Evolutionary conservation across 2,888 invertebrate genomes (phyloP).

Genomic region (Agapetus fuscipes): DNA sequence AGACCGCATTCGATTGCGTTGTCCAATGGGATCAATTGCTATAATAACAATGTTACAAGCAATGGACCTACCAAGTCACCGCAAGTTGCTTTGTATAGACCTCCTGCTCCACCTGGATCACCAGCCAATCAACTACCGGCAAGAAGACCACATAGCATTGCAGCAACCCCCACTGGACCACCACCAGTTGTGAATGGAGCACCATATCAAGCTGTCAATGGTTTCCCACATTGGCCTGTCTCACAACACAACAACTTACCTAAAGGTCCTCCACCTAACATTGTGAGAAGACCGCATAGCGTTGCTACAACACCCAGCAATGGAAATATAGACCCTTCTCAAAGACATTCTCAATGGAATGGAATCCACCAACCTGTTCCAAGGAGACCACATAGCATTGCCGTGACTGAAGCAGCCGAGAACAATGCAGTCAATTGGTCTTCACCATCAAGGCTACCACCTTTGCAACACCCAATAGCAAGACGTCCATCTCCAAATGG

Average conservation of each 20-base stretch:
- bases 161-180: constrained; percentile 32
- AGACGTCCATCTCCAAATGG: constrained; percentile 36
- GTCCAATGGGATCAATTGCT: constrained; percentile 19
- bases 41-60: constrained; percentile 27
- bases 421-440: constrained; percentile 15
- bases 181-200: constrained; percentile 13
- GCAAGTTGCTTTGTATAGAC: constrained; percentile 37
- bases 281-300: constrained; percentile 23
- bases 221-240: constrained; percentile 21
- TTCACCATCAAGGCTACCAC: constrained; percentile 27
- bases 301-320: constrained; percentile 21
- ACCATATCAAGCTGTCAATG: constrained; percentile 22
- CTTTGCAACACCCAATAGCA: constrained; percentile 46
- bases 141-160: constrained; percentile 54
- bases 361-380: constrained; percentile 19
- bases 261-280: constrained; percentile 13
- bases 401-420: constrained; percentile 16
- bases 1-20: constrained; percentile 21
- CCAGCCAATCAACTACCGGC: constrained; percentile 28
- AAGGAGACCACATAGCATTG: constrained; percentile 22
- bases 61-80: constrained; percentile 25
- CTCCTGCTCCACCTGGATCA: constrained; percentile 32
- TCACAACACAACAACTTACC: constrained; percentile 12
- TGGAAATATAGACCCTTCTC: constrained; percentile 20
- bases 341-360: constrained; percentile 29